phyloP scores from a whole-genome alignment of 2,888 invertebrate genomes.

The Arge pagana region DNA sequence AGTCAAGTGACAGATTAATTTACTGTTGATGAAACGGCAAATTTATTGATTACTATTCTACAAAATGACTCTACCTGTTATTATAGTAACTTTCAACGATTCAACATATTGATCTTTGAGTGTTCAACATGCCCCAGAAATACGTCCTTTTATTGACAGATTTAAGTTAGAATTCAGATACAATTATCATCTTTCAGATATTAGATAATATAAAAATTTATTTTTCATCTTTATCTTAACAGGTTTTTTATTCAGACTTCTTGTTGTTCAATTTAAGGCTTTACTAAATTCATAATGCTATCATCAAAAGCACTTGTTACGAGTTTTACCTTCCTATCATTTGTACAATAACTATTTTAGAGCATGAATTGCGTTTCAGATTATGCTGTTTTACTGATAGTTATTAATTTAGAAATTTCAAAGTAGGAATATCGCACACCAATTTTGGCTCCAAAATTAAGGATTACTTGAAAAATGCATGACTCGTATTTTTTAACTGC shows the following conservation, averaged over 20 bases:
- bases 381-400: too few relatives aligned
- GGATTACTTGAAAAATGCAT: too few relatives aligned
- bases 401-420: too few relatives aligned
- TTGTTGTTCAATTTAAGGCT: conserved; percentile 4
- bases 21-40: conserved; percentile 2
- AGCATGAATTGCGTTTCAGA: too few relatives aligned
- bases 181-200: conserved; percentile 1
- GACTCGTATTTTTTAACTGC: too few relatives aligned
- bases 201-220: conserved; percentile 2
- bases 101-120: neutral
- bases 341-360: too few relatives aligned
- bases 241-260: conserved; percentile 5
- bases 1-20: conserved; percentile 7
- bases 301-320: neutral
- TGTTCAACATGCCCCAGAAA: conserved; percentile 2
- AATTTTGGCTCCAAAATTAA: too few relatives aligned
- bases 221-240: neutral
- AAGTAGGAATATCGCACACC: too few relatives aligned
- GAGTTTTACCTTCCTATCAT: too few relatives aligned
- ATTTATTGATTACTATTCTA: conserved; percentile 6
- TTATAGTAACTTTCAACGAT: conserved; percentile 5
- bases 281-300: conserved; percentile 8
- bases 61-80: conserved; percentile 6
- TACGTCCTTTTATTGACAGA: neutral
- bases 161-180: neutral